Conservation (phyloP, 2,113 vertebrate genomes). For the Lagenorhynchus albirostris region DNA sequence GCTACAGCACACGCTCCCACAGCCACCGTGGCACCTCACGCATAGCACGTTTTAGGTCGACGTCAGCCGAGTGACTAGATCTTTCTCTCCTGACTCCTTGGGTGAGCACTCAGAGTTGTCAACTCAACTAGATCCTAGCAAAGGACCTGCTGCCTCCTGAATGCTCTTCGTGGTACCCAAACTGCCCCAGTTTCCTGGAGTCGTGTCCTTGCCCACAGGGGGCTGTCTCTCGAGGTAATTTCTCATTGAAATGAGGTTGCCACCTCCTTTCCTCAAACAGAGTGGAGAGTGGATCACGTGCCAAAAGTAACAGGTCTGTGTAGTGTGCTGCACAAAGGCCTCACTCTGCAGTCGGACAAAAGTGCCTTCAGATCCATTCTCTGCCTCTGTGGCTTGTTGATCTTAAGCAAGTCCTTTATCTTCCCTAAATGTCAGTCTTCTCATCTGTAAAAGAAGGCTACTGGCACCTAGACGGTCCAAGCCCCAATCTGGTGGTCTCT, state of each 20-base stretch:
- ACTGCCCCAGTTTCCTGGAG: not conserved
- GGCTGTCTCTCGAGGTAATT: not conserved
- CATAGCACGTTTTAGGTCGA: not conserved
- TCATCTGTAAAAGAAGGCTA: not conserved
- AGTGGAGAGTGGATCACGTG: not conserved
- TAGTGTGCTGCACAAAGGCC: not conserved
- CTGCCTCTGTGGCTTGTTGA: not conserved
- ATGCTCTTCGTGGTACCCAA: not conserved
- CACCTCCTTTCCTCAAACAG: not conserved
- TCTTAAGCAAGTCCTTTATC: not conserved
- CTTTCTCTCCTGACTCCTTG: not conserved
- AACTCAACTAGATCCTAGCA: not conserved
- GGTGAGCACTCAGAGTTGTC: not conserved
- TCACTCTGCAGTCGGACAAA: not conserved
- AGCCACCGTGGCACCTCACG: rapidly evolving
- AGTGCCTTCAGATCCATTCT: not conserved
- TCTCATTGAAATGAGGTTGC: not conserved
- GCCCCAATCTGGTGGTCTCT: not conserved
- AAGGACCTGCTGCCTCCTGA: not conserved
- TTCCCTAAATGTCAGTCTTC: not conserved
- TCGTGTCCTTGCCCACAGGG: not conserved
- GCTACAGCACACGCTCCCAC: not conserved
- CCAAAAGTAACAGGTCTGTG: not conserved
- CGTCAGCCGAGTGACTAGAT: not conserved
- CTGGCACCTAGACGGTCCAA: not conserved